Base-by-base conservation (phyloP, 1,140 invertebrate species). In the Aphelenchoides fujianensis region DNA sequence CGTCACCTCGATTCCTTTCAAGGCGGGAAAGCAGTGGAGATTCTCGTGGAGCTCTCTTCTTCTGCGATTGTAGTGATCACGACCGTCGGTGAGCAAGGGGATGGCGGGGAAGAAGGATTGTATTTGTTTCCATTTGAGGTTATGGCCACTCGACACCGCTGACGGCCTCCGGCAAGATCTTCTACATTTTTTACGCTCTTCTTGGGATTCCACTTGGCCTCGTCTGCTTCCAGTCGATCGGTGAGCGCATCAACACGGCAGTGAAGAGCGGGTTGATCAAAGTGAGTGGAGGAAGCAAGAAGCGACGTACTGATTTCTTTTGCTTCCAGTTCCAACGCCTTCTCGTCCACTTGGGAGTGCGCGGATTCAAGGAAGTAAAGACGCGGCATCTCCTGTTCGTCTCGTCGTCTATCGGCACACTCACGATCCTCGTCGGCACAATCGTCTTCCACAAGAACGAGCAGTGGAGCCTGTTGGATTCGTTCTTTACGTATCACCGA, bases 191-290 rank as follows among this genome's bases (percentile, higher is more conserved):
- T 0, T 86, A 85, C 76, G 85, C 85, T 19, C 66, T 86, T 5
- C 68, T 74, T 5, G 86, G 86, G 0, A 86, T 86, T 36, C 85
- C 95, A 37, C 92, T 95, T 36, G 94, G 94, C 55, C 89, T 98
- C 52, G 92, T 98, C 36, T 97, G 97, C 93, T 97, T 98, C 87
- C 95, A 97, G 85, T 94, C 92, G 83, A 97, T 97, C 79, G 95
- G 95, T 83, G 95, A 97, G 86, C 89, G 95, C 76, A 87, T 97
- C 27, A 97, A 97, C 85, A 94, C 94, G 86, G 93, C 95, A 79
- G 93, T 94, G 1, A 94, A 93, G 3, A 91, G 93, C 30, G 90
- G 94, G 55, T 93, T 97, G 76, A 87, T 77, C 16, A 90, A 91
- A 69, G 69, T 74, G 31, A 34, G 53, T 37, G 55, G 41, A 16